phyloP scores from a whole-genome alignment of 2,888 invertebrate species.

The Hyposoter dolosus region DNA sequence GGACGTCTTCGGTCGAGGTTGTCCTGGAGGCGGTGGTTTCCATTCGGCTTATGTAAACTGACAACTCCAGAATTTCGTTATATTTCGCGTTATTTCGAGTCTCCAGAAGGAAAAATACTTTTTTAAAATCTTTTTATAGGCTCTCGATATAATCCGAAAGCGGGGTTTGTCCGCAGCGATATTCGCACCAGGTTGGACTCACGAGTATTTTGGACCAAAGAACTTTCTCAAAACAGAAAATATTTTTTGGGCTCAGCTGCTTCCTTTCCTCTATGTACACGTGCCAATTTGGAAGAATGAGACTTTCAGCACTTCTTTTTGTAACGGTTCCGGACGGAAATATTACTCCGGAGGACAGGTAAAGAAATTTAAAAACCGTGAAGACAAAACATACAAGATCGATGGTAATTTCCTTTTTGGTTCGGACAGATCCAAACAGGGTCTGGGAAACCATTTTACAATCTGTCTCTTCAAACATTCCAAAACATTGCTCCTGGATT shows the following conservation, averaged over 20 bases:
- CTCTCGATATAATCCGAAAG: constrained; percentile 88
- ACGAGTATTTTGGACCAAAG: constrained; percentile 87
- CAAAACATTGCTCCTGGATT: constrained; percentile 77
- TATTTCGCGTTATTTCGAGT: neutral
- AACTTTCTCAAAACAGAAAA: constrained; percentile 89
- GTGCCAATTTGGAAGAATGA: constrained; percentile 86
- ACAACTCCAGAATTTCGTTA: neutral
- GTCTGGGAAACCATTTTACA: constrained; percentile 74
- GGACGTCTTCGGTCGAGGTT: constrained; percentile 97
- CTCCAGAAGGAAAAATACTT: neutral
- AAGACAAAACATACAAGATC: neutral
- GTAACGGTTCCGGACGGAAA: constrained; percentile 89
- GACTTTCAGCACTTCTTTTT: constrained; percentile 92
- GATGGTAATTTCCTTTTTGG: neutral
- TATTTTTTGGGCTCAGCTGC: constrained; percentile 91
- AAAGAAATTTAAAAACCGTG: constrained; percentile 44
- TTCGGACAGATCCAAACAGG: constrained; percentile 23
- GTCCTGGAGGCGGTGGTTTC: constrained; percentile 94
- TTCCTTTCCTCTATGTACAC: constrained; percentile 90
- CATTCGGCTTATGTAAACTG: constrained; percentile 89
- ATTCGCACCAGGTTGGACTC: constrained; percentile 98
- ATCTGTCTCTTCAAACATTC: constrained; percentile 78
- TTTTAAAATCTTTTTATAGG: constrained; percentile 87
- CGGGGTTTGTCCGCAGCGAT: constrained; percentile 93
- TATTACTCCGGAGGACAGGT: constrained; percentile 79